Evolutionary conservation across 2,113 vertebrate species (phyloP).

Genomic region (Ivindomyrus marchei): DNA sequence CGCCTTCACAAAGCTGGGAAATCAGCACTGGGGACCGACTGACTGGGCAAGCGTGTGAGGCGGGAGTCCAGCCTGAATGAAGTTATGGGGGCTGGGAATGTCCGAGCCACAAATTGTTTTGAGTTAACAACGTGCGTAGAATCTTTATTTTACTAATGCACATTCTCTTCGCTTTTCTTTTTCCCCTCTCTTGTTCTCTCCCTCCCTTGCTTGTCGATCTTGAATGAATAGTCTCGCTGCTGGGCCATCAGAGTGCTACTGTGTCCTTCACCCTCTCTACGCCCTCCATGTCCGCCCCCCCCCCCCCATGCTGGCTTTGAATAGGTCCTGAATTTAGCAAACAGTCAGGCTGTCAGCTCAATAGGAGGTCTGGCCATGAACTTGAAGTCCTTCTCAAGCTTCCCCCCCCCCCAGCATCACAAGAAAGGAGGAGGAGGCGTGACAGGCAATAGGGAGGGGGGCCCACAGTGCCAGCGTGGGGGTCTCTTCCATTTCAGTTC

Average conservation of each 20-base stretch:
- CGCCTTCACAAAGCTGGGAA: constrained; percentile 50
- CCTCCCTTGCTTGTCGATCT: constrained; percentile 38
- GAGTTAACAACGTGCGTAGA: constrained; percentile 54
- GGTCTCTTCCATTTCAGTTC: constrained; percentile 57
- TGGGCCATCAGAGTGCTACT: constrained; percentile 48
- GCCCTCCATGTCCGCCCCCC: constrained; percentile 28
- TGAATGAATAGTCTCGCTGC: constrained; percentile 54
- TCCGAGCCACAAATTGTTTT: constrained; percentile 52
- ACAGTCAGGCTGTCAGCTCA: constrained; percentile 73
- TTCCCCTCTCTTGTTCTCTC: constrained; percentile 20
- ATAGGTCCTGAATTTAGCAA: constrained; percentile 66
- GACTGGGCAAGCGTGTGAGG: constrained; percentile 45
- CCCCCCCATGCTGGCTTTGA: constrained; percentile 41
- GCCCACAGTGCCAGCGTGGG: constrained; percentile 58
- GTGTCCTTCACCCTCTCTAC: constrained; percentile 47
- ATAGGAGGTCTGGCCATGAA: constrained; percentile 72
- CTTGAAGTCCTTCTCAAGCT: constrained; percentile 70
- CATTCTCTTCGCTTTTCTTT: constrained; percentile 32
- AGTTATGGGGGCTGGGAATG: constrained; percentile 55
- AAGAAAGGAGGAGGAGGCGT: constrained; percentile 43
- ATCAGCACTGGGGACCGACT: constrained; percentile 47
- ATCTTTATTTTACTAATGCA: constrained; percentile 57
- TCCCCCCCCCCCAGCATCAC: constrained; percentile 46
- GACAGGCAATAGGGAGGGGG: constrained; percentile 33
- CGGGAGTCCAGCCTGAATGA: constrained; percentile 6